A percentile compares a stretch with the other conserved stretches of the same genome.
These are phyloP conservation scores for Keiferia lycopersicella DNA, from an alignment of 2,888 invertebrate genomes.

Conservation along the genomic window DNA sequence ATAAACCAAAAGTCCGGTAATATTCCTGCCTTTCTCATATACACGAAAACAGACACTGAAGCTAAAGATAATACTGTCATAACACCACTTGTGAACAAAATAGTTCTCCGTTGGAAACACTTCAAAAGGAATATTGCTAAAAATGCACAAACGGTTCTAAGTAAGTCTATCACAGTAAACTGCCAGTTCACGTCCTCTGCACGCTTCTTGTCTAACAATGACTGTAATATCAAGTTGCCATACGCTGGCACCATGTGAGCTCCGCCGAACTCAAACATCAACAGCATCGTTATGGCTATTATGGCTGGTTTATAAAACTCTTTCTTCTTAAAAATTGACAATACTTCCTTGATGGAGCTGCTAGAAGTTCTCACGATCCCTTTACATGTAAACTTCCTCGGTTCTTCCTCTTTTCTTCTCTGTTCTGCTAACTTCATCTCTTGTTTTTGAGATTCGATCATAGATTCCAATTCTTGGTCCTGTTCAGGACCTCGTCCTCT, in stretches of 20 bases:
- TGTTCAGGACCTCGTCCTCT: slow-evolving; percentile 76
- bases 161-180: slow-evolving; percentile 84
- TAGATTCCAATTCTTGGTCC: slow-evolving; percentile 65
- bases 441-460: slow-evolving; percentile 66
- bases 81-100: slow-evolving; percentile 66
- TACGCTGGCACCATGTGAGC: slow-evolving; percentile 75
- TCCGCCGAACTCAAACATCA: slow-evolving; percentile 75
- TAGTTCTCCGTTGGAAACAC: slow-evolving; percentile 63
- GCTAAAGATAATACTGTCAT: slow-evolving; percentile 66
- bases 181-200: slow-evolving; percentile 74
- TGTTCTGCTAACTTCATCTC: slow-evolving; percentile 50
- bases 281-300: slow-evolving; percentile 71
- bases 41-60: slow-evolving; percentile 65
- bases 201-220: slow-evolving; percentile 60
- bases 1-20: slow-evolving; percentile 58
- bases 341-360: slow-evolving; percentile 53
- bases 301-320: slow-evolving; percentile 73
- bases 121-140: slow-evolving; percentile 75
- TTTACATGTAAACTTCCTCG: slow-evolving; percentile 46
- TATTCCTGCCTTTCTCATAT: slow-evolving; percentile 59
- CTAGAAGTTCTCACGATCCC: slow-evolving; percentile 51
- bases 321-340: slow-evolving; percentile 71
- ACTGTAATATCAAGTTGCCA: slow-evolving; percentile 68
- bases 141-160: slow-evolving; percentile 83
- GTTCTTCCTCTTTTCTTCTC: slow-evolving; percentile 43